Evolutionary conservation across 1,140 invertebrate species (phyloP), one percentile per base, ranked within the genome.

Genomic region (Penaeus indicus): DNA sequence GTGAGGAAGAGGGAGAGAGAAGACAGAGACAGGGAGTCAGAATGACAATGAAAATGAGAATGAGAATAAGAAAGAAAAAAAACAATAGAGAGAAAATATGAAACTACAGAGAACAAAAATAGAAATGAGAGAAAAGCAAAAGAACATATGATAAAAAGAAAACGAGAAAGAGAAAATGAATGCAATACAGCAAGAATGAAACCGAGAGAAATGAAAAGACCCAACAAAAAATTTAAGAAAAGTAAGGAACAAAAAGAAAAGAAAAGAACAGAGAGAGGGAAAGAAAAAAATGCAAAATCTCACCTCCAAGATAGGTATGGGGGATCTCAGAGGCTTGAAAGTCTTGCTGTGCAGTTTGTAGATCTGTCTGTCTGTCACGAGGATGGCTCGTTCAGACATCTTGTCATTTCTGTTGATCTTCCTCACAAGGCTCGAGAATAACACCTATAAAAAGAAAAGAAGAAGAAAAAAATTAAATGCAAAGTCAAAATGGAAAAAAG

Each of bases 241-340:
- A 54, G 21, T 78, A 13, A 27, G 19, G 8, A 27, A 1, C 3
- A 77, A 77, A 77, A 27, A 77, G 1, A 47, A 22, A 32, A 32
- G 4, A 32, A 77, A 77, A 18, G 19, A 27, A 18, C 7, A 22
- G 19, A 78, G 8, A 38, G 2, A 32, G 47, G 10, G 8, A 18
- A 27, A 22, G 11, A 67, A 16, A 54, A 54, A 79, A 77, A 84
- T 63, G n/a, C 47, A 47, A 42, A 11, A 61, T 21, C 93, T 93
- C 91, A 97, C 96, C 93, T 97, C 96, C 80, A 95, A 94, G 75
- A 98, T 95, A 7, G 95, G 95, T 92, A 96, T 91, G 27, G 90
- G 96, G 25, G 96, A 96, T 91, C 97, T 97, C 94, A 99, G 95
- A 54, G 95, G 95, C 92, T 97, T 97, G 92, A 99, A 99, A 27